Evolutionary conservation across 2,888 invertebrate genomes (phyloP).

Genomic region (Gisinianus flammeolus): DNA sequence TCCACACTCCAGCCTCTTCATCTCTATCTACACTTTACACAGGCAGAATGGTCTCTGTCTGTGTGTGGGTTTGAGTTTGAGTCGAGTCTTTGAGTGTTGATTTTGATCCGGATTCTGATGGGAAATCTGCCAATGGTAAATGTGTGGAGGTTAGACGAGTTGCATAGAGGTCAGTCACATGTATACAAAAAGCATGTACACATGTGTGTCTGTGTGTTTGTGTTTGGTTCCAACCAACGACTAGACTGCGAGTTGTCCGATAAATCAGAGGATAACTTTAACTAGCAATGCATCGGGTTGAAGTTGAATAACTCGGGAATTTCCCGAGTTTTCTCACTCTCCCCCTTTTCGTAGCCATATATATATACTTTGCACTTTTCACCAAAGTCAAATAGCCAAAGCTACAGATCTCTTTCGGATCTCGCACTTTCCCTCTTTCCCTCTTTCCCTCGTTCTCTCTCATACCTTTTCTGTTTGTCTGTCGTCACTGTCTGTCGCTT

Average conservation of each 20-base stretch:
- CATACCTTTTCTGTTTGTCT: neutral
- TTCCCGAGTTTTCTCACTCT: neutral
- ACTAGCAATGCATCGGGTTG: neutral
- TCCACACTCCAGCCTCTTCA: neutral
- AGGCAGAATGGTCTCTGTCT: neutral
- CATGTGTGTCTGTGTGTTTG: too few relatives aligned
- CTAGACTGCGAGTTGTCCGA: neutral
- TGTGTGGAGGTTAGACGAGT: neutral
- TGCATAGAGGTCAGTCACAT: slow-evolving; percentile 5
- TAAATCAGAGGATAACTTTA: slow-evolving; percentile 5
- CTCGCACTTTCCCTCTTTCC: neutral
- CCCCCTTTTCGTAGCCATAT: too few relatives aligned
- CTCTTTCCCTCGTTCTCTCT: neutral
- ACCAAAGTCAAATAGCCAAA: too few relatives aligned
- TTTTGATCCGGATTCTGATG: neutral
- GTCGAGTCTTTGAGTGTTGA: neutral
- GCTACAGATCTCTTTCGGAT: too few relatives aligned
- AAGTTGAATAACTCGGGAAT: slow-evolving; percentile 3
- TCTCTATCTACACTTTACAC: neutral
- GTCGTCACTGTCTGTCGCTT: too few relatives aligned
- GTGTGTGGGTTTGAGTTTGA: neutral
- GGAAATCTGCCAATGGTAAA: slow-evolving; percentile 1
- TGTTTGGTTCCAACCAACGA: too few relatives aligned
- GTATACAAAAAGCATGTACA: neutral
- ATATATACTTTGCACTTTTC: too few relatives aligned